Conservation (phyloP, 2,113 vertebrate genomes). For the Axis porcinus region DNA sequence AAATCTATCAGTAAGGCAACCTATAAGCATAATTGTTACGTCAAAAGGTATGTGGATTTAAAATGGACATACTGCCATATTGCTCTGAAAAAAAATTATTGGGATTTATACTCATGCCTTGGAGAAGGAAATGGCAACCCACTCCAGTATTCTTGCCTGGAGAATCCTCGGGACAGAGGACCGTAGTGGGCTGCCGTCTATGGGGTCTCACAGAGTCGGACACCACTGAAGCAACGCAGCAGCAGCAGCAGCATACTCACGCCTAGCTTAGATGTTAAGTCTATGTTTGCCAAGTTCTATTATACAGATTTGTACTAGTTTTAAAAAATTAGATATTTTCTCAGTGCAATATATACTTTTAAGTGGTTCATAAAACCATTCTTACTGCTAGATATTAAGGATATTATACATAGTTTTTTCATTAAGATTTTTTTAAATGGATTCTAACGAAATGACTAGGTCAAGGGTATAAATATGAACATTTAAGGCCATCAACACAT, state of each 20-base stretch:
- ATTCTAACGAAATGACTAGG: background rate
- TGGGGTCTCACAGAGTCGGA: background rate
- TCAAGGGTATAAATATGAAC: background rate
- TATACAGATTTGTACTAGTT: background rate
- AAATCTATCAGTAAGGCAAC: background rate
- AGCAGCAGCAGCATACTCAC: background rate
- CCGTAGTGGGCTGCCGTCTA: background rate
- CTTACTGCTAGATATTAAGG: background rate
- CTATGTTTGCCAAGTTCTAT: background rate
- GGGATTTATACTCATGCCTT: background rate
- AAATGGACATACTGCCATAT: background rate
- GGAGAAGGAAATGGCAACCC: background rate
- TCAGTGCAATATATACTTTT: background rate
- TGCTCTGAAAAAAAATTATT: background rate
- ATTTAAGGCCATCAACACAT: background rate
- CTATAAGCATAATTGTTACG: background rate
- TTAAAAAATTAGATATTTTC: background rate
- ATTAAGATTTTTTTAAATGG: constrained; percentile 1
- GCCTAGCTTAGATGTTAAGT: background rate
- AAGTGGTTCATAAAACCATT: background rate
- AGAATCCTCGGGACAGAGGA: background rate
- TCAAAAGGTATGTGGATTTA: background rate
- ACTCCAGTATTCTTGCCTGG: background rate
- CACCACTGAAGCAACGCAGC: background rate
- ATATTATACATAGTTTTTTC: background rate